Base-by-base conservation (phyloP, 92 coral and sea anemone species). In the Palythoa grandis region DNA sequence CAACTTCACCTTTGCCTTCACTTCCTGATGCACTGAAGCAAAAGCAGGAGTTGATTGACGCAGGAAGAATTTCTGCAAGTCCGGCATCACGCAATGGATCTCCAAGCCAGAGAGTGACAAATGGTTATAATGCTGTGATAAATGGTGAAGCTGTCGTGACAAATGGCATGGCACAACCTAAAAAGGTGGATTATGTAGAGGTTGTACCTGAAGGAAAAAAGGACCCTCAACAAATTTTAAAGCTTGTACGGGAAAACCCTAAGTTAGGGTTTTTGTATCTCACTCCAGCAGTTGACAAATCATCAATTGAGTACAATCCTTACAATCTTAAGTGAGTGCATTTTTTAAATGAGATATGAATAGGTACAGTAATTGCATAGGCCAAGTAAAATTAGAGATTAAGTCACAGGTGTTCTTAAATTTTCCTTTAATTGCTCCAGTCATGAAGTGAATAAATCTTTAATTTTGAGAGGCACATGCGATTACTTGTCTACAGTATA, bases 221-320 rank as follows among this genome's bases (percentile, higher is more conserved):
- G 72, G 98, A 96, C 60, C 98, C 98, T 16, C 87, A 95, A 35
- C 90, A 91, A 79, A 95, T 96, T 39, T 91, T 96, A 50, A 88
- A 86, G 40, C 85, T 93, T 72, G 88, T 96, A 16, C 90, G 93
- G 71, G 86, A 92, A 80, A 96, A 96, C 74, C 93, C 95, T 12
- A 94, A 91, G 71, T 94, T 96, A 53, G 98, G 98, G 3, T 96
- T 96, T 87, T 92, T 96, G 79, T 96, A 96, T 61, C 89, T 96
- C 88, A 95, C 98, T 5, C 98, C 98, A 54, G 98, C 98, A 48
- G 98, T 96, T 54, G 98, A 93, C 66, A 91, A 92, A 57, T 95
- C 98, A 37, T 96, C 98, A 43, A 96, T 95, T 74, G 95, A 93
- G 70, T 96, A 96, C 91, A 96, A 94, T 58, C 98, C 98, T 7